A percentile compares a stretch with the other conserved stretches of the same genome.
Conservation (phyloP, 2,888 invertebrate genomes). For the Halictus ligatus region DNA sequence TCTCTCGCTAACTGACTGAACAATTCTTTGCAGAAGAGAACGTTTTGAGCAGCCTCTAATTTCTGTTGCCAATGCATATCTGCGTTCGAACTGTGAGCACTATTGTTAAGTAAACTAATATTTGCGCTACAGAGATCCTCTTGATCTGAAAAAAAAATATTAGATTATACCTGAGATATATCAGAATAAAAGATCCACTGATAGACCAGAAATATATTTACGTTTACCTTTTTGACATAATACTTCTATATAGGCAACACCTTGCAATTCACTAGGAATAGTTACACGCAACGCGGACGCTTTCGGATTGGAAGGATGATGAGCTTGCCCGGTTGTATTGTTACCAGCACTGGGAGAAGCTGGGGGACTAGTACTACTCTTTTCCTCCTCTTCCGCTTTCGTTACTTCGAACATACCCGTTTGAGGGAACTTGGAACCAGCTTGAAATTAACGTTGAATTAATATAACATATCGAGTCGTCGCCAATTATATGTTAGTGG, state of each 20-base stretch:
- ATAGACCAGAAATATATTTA: neutral
- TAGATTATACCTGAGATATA: neutral
- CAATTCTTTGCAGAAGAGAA: conserved; percentile 97
- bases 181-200: no score
- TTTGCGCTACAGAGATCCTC: conserved; percentile 95
- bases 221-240: conserved; percentile 94
- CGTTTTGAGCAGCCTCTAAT: conserved; percentile 98
- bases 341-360: conserved; percentile 85
- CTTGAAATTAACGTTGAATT: conserved; percentile 79
- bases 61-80: conserved; percentile 97
- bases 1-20: conserved; percentile 97
- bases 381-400: conserved; percentile 93
- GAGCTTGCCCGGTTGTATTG: conserved; percentile 83
- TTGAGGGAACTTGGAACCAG: conserved; percentile 97
- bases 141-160: conserved; percentile 87
- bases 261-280: conserved; percentile 97
- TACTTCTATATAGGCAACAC: conserved; percentile 98
- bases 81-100: conserved; percentile 89
- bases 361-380: conserved; percentile 85
- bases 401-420: conserved; percentile 98
- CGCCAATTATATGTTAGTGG: neutral
- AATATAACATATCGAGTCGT: neutral
- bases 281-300: conserved; percentile 94
- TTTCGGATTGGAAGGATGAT: conserved; percentile 86
- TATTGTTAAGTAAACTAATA: conserved; percentile 91